A percentile compares a stretch with the other conserved stretches of the same genome.
These are phyloP conservation scores for Burhinus oedicnemus DNA, from an alignment of 2,113 vertebrate species.

Conservation along the genomic window DNA sequence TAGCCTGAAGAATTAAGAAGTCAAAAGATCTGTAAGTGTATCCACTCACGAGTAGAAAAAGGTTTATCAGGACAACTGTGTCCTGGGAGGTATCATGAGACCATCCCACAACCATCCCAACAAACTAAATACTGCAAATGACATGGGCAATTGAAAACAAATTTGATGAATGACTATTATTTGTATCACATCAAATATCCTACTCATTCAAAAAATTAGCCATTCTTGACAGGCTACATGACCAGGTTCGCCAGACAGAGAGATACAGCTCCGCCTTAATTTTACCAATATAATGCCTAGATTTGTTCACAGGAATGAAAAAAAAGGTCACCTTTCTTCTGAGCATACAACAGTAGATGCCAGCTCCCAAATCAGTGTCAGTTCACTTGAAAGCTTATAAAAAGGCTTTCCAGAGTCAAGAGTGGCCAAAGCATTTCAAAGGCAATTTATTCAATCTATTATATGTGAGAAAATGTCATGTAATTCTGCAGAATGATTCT, in stretches of 20 bases:
- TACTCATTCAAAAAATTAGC: not conserved
- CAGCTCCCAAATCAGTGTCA: not conserved
- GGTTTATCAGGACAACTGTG: not conserved
- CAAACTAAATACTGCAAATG: not conserved
- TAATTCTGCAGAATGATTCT: conserved; percentile 6
- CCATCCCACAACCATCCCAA: not conserved
- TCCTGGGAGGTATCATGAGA: not conserved
- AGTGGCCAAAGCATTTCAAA: not conserved
- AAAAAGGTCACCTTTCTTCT: not conserved
- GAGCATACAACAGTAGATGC: not conserved
- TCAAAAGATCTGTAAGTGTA: not conserved
- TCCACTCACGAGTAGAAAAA: not conserved
- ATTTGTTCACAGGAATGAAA: not conserved
- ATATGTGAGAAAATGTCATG: not conserved
- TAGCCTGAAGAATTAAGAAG: not conserved
- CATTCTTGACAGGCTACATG: not conserved
- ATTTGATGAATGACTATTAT: not conserved
- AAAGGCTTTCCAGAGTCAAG: not conserved
- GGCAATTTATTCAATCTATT: not conserved
- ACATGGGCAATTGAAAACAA: not conserved
- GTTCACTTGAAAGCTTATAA: not conserved
- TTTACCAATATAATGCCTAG: not conserved
- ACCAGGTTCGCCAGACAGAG: not conserved
- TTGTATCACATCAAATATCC: not conserved
- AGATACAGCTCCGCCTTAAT: not conserved